These are phyloP conservation scores for Aldrovandia affinis DNA, from an alignment of 2,797 vertebrate genomes.

Conservation along the genomic window DNA sequence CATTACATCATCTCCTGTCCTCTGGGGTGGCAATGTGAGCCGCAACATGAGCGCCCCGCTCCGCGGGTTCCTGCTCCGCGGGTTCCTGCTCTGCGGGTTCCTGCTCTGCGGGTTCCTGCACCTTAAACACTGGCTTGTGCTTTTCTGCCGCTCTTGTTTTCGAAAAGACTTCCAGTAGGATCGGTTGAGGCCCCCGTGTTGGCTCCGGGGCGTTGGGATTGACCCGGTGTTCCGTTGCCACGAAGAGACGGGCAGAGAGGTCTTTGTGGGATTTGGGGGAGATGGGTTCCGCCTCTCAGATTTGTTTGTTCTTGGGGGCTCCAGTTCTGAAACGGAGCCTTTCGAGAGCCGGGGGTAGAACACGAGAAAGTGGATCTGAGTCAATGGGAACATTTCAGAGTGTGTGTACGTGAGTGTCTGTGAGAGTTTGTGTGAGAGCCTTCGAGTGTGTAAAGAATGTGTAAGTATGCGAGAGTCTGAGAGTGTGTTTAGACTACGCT, in stretches of 20 bases:
- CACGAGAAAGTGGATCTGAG: not conserved
- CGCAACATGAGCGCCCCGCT: slow-evolving; percentile 30
- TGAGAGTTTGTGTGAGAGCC: not conserved
- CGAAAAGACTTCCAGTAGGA: not conserved
- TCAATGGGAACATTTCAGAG: not conserved
- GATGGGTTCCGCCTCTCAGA: slow-evolving; percentile 7
- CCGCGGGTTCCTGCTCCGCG: too few species aligned
- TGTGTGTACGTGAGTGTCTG: not conserved
- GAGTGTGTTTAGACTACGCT: slow-evolving; percentile 22
- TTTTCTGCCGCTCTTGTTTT: slow-evolving; percentile 33
- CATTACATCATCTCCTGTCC: slow-evolving; percentile 43
- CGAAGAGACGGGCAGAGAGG: slow-evolving; percentile 25
- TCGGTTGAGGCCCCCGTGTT: not conserved
- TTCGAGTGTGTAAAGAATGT: not conserved
- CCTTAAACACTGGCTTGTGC: slow-evolving; percentile 30
- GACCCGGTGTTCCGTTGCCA: slow-evolving; percentile 32
- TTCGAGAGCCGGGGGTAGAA: not conserved
- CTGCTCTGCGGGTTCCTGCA: slow-evolving; percentile 36
- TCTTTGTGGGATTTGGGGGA: slow-evolving; percentile 31
- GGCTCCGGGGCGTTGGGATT: slow-evolving; percentile 4
- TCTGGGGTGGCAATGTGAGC: slow-evolving; percentile 44
- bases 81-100: slow-evolving; percentile 24
- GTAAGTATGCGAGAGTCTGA: slow-evolving; percentile 23
- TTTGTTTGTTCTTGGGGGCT: slow-evolving; percentile 6
- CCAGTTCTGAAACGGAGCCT: slow-evolving; percentile 26